Evolutionary conservation across 2,888 invertebrate genomes (phyloP), one percentile per base, ranked within the genome.

Genomic region (Netelia virgata): DNA sequence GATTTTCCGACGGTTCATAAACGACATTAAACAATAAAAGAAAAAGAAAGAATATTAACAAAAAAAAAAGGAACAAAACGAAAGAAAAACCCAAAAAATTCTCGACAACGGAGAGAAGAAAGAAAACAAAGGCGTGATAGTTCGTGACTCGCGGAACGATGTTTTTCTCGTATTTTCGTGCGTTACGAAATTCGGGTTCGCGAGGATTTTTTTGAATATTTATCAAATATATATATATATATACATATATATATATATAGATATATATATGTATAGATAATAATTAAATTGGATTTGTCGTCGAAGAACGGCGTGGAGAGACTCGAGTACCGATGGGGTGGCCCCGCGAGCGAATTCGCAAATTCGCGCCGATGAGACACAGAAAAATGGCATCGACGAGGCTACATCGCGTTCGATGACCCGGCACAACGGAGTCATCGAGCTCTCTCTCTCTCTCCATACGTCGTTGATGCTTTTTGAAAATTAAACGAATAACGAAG

Each of bases 361-460:
- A 28, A 18, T 69, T n/a, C 61, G 28, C 64, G 64, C 28, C 64
- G 63, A 79, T 75, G 18, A 50, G 64, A 43, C 57, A 53, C 70
- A 72, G 63, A 59, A 79, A 47, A 36, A 57, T 80, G 50, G 50
- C 10, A 66, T 23, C 83, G 47, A 76, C 76, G 83, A 66, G 59
- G 59, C 66, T 61, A n/a, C 41, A 43, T 28, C 74, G 41, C 59
- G 83, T 83, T 83, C 83, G 83, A 80, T 83, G 83, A 83, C 83
- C 79, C 83, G 28, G 28, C 66, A 18, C 14, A 53, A 66, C 61
- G 57, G 78, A 57, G 69, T 78, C 66, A 57, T 79, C 63, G 28
- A 74, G 41, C 68, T 68, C 78, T 55, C 28, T 79, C 63, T 3
- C 69, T 23, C 68, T 68, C 78, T 55, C 28, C 28, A 28, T 28